Evolutionary conservation across 2,113 vertebrate genomes (phyloP).

Genomic region (Petaurus breviceps): DNA sequence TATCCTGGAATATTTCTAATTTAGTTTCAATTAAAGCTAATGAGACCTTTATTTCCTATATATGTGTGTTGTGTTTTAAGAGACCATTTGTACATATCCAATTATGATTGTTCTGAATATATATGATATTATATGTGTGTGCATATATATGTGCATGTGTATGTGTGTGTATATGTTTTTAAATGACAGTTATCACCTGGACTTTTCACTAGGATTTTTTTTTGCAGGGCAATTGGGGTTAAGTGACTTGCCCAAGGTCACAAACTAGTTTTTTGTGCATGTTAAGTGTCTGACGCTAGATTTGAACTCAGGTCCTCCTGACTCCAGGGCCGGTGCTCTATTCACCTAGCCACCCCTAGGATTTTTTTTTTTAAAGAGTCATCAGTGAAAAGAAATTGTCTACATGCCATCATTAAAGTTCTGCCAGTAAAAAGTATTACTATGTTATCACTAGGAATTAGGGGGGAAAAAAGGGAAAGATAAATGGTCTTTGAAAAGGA

Average conservation of each 20-base stretch:
- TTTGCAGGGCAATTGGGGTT: no score
- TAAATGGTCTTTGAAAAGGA: conserved; percentile 19
- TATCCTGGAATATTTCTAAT: conserved; percentile 44
- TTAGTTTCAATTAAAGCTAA: conserved; percentile 49
- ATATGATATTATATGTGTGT: neutral
- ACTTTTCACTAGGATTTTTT: neutral
- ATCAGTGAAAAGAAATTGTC: conserved; percentile 47
- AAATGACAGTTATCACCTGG: conserved; percentile 48
- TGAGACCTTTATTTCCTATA: conserved; percentile 37
- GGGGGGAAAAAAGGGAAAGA: conserved; percentile 1
- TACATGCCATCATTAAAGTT: conserved; percentile 56
- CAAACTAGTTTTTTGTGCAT: no score
- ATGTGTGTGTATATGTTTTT: neutral
- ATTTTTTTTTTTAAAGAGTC: neutral
- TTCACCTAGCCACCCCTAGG: no score
- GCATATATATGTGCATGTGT: neutral
- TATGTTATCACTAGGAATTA: conserved; percentile 32
- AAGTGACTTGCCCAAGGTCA: no score
- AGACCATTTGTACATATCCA: neutral
- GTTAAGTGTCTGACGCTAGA: no score
- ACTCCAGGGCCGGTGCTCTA: no score
- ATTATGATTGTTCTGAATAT: neutral
- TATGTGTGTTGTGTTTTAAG: neutral
- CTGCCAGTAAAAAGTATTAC: conserved; percentile 34
- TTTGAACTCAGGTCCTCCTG: no score